phyloP scores from a whole-genome alignment of 1,140 invertebrate genomes.

The Bombus vancouverensis region DNA sequence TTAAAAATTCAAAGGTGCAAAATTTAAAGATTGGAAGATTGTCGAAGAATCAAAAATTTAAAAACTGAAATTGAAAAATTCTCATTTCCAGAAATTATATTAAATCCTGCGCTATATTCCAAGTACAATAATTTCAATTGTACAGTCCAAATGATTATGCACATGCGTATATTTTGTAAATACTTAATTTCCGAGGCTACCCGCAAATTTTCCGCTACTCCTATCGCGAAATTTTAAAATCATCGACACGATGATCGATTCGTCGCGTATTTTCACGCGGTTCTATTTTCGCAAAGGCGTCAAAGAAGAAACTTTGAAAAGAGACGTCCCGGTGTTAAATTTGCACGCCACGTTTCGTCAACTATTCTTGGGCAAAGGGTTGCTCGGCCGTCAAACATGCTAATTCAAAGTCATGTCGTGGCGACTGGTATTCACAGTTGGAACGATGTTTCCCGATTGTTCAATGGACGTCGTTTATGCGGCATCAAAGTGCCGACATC shows the following conservation, averaged over 20 bases:
- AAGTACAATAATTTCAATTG: too few relatives aligned
- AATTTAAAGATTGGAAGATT: too few relatives aligned
- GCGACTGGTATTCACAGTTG: constrained; percentile 40
- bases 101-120: too few relatives aligned
- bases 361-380: constrained; percentile 43
- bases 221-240: not conserved
- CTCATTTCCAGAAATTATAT: not conserved
- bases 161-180: not conserved
- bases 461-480: constrained; percentile 14
- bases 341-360: constrained; percentile 38
- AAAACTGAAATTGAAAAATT: not conserved
- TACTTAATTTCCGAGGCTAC: not conserved
- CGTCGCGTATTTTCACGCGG: not conserved
- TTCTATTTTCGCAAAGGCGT: not conserved
- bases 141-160: too few relatives aligned
- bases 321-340: constrained; percentile 40
- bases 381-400: constrained; percentile 35
- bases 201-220: not conserved
- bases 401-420: constrained; percentile 47
- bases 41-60: not conserved
- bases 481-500: constrained; percentile 6
- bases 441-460: constrained; percentile 19
- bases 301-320: not conserved
- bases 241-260: not conserved
- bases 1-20: too few relatives aligned